Evolutionary conservation across 2,113 vertebrate genomes (phyloP), one percentile per base, ranked within the genome.

Genomic region (Melanostigma gelatinosum): DNA sequence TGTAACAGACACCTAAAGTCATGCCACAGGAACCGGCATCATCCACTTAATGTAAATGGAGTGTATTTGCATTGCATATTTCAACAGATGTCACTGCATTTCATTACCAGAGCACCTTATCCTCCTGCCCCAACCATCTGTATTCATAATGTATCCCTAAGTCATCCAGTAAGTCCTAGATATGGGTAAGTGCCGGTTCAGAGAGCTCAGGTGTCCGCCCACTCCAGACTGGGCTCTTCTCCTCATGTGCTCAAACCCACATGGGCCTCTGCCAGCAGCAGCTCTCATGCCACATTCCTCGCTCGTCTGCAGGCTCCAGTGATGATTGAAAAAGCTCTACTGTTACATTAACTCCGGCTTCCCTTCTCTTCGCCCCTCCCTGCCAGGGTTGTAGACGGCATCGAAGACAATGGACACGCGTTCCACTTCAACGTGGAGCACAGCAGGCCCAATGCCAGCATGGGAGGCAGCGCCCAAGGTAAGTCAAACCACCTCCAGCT

Each of bases 361-460:
- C 65, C 71, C 75, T 69, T 36, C 77, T 63, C 72, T 67, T 52
- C 83, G 34, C 58, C 86, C 68, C 72, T 66, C 84, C 44, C 52
- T 11, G 1, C 58, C 87, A 99, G 98, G 91, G 95, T 99, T 34
- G 98, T 98, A 78, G 97, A 99, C 20, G 98, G 98, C 77, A 97
- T 97, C 4, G 98, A 99, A 88, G 97, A 99, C 88, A 95, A 96
- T 0, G 92, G 95, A 1, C 93, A 83, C 60, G 89, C 93, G 0
- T 99, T 98, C 93, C 94, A 93, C 78, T 98, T 98, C 92, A 95
- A 93, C 52, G 8, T 84, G 40, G 95, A 96, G 72, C 81, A 87
- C 48, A 86, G 62, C 0, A 62, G 79, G 78, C 87, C 46, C 18
- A 91, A 79, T 2, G 69, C 73, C 84, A 92, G 71, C 15, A 36